Percentiles rank a stretch among this genome's conserved stretches.
phyloP scores from a whole-genome alignment of 2,113 vertebrate genomes.

The Recurvirostra avosetta region DNA sequence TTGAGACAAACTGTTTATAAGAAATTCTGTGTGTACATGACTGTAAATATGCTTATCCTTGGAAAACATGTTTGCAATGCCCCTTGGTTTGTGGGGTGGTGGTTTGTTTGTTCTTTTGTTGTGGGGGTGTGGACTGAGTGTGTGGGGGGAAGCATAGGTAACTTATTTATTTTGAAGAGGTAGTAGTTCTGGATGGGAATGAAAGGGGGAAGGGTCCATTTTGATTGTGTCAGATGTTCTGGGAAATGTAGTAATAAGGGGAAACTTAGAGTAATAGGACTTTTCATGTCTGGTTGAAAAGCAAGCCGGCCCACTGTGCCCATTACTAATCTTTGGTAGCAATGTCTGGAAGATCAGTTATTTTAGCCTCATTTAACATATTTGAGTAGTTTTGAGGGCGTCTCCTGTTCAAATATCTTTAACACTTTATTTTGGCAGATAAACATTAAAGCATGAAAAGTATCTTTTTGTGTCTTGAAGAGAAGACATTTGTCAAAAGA shows the following conservation, averaged over 20 bases:
- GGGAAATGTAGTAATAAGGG: neutral
- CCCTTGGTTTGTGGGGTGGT: neutral
- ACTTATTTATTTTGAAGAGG: neutral
- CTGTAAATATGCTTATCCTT: neutral
- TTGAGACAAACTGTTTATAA: neutral
- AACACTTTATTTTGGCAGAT: neutral
- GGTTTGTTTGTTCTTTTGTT: neutral
- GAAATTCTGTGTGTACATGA: neutral
- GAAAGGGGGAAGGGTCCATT: neutral
- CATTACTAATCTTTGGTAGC: neutral
- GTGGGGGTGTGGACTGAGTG: neutral
- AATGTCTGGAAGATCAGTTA: neutral
- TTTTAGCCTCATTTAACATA: neutral
- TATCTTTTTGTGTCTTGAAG: neutral
- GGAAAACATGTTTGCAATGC: neutral
- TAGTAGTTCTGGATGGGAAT: neutral
- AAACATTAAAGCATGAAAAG: neutral
- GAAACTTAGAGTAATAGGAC: neutral
- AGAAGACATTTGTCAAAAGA: neutral
- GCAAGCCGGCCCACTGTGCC: neutral
- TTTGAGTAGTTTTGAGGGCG: neutral
- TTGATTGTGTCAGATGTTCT: neutral
- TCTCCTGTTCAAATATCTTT: neutral
- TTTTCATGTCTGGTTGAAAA: neutral
- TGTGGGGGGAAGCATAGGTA: neutral